These are phyloP conservation scores for Lordiphosa collinella DNA, from an alignment of 1,140 invertebrate genomes.

Conservation along the genomic window DNA sequence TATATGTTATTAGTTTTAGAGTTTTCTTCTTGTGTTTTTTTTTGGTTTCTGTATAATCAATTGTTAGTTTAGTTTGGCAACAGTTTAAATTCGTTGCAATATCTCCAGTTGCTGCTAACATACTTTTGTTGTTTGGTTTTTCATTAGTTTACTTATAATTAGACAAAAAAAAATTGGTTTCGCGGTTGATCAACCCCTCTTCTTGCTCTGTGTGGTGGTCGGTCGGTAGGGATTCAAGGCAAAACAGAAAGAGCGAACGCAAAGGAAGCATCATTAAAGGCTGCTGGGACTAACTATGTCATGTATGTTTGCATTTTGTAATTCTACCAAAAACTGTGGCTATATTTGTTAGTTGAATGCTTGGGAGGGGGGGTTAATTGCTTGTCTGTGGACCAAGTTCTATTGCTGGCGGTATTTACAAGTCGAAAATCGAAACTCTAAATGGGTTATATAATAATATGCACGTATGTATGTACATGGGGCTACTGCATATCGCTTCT, in stretches of 20 bases:
- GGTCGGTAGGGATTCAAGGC: background rate
- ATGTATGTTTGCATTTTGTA: slow-evolving; percentile 9
- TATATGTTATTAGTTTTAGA: slow-evolving; percentile 47
- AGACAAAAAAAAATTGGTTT: slow-evolving; percentile 61
- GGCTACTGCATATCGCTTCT: slow-evolving; percentile 43
- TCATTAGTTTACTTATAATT: slow-evolving; percentile 70
- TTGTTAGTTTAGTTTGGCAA: slow-evolving; percentile 73
- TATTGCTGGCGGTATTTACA: slow-evolving; percentile 59
- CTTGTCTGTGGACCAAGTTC: slow-evolving; percentile 2
- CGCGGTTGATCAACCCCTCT: background rate
- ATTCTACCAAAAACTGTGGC: slow-evolving; percentile 22
- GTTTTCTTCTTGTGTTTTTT: slow-evolving; percentile 24
- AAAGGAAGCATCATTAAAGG: slow-evolving; percentile 45
- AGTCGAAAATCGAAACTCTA: slow-evolving; percentile 43
- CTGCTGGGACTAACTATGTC: slow-evolving; percentile 9
- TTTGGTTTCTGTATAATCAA: slow-evolving; percentile 21
- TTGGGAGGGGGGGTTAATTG: background rate
- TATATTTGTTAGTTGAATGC: slow-evolving; percentile 1
- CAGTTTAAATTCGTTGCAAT: slow-evolving; percentile 76
- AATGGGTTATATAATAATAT: slow-evolving; percentile 36
- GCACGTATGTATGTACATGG: slow-evolving; percentile 47
- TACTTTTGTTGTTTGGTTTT: slow-evolving; percentile 15
- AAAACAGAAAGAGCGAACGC: slow-evolving; percentile 18
- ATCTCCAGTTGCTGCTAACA: slow-evolving; percentile 74
- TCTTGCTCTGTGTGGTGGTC: background rate